These are phyloP conservation scores for Sturnus vulgaris DNA, from an alignment of 2,113 vertebrate genomes.

Conservation along the genomic window DNA sequence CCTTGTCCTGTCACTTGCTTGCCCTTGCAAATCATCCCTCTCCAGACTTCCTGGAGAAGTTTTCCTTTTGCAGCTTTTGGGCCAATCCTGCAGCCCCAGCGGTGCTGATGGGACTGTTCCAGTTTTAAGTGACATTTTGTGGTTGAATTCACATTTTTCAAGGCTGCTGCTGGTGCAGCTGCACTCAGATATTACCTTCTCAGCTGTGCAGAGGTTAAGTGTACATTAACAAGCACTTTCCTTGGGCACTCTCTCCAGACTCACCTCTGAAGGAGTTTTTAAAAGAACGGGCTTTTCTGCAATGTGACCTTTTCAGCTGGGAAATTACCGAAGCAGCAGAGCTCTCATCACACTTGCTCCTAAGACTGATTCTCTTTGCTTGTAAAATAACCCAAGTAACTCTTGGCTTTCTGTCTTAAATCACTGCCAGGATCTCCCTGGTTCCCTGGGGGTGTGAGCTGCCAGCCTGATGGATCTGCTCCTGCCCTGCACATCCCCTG, in stretches of 20 bases:
- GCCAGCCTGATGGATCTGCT: background rate
- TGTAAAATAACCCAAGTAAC: background rate
- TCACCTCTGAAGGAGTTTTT: background rate
- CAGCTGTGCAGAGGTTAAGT: background rate
- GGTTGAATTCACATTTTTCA: background rate
- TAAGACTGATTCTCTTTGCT: background rate
- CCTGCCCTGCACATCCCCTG: background rate
- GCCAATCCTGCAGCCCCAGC: background rate
- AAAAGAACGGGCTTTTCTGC: background rate
- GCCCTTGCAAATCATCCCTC: background rate
- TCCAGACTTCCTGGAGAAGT: background rate
- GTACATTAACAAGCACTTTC: background rate
- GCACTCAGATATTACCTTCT: background rate
- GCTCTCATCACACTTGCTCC: background rate
- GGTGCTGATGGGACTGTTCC: background rate
- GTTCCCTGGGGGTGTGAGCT: background rate
- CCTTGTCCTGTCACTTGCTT: background rate
- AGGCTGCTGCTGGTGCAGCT: background rate
- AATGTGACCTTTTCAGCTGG: background rate
- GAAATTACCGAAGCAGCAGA: background rate
- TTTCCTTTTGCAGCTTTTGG: background rate
- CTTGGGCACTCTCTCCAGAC: background rate
- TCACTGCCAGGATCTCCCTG: accelerated
- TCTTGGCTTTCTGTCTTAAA: background rate
- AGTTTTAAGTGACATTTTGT: background rate